These are phyloP conservation scores for Axinella damicornis DNA, from an alignment of 37 sponge, comb jelly and placozoan species.

Conservation along the genomic window DNA sequence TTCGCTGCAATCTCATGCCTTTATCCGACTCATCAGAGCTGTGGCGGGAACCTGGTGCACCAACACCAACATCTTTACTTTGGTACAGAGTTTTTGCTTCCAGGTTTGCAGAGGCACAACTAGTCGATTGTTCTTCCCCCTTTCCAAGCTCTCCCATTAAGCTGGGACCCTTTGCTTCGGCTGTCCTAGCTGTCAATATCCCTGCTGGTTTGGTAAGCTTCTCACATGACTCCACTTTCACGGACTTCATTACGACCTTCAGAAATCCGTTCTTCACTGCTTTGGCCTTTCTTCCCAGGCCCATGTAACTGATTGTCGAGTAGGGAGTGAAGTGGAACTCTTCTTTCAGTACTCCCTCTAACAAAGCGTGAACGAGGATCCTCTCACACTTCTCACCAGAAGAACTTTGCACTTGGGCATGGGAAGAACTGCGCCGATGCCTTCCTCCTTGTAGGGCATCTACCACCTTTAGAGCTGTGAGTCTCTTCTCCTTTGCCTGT, in stretches of 20 bases:
- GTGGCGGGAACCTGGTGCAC: too few relatives aligned
- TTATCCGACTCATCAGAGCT: too few relatives aligned
- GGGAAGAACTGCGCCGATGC: neutral
- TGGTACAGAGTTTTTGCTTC: too few relatives aligned
- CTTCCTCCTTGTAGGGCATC: slow-evolving; percentile 54
- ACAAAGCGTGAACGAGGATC: slow-evolving; percentile 63
- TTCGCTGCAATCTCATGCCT: too few relatives aligned
- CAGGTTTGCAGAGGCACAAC: too few relatives aligned
- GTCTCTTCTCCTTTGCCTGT: slow-evolving; percentile 23
- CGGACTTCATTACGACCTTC: slow-evolving; percentile 6
- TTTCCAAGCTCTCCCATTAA: too few relatives aligned
- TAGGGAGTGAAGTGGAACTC: slow-evolving; percentile 96
- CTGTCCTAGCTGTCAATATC: too few relatives aligned
- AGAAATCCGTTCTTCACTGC: slow-evolving; percentile 41
- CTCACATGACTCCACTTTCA: too few relatives aligned
- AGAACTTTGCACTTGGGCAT: neutral
- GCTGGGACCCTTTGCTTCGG: too few relatives aligned
- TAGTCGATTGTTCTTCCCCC: too few relatives aligned
- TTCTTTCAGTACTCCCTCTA: slow-evolving; percentile 82
- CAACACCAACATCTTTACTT: too few relatives aligned
- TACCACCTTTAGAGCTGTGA: slow-evolving; percentile 73
- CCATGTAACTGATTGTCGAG: slow-evolving; percentile 81
- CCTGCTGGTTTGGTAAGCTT: too few relatives aligned
- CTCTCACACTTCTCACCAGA: slow-evolving; percentile 46
- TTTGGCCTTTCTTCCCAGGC: slow-evolving; percentile 51